Percentiles rank a stretch among this genome's conserved stretches.
phyloP scores from a whole-genome alignment of 2,113 vertebrate species.

The Pelecanoides urinatrix region DNA sequence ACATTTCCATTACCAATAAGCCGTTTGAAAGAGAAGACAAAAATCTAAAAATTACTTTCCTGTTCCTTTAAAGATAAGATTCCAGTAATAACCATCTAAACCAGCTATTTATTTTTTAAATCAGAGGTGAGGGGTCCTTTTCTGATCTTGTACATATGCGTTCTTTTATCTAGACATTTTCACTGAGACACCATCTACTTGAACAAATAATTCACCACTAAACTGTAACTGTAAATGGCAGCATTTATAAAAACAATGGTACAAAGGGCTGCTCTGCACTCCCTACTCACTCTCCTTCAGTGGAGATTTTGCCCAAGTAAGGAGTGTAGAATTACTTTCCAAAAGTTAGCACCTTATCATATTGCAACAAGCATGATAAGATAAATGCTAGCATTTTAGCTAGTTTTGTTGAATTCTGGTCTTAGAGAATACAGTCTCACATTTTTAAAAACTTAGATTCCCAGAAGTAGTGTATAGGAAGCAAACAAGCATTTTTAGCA shows the following conservation, averaged over 20 bases:
- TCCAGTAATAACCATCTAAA: slow-evolving; percentile 22
- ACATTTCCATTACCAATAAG: neutral
- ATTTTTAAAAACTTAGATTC: neutral
- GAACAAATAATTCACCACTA: slow-evolving; percentile 25
- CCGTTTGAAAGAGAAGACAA: neutral
- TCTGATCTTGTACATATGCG: neutral
- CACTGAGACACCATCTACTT: slow-evolving; percentile 44
- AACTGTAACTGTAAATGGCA: slow-evolving; percentile 16
- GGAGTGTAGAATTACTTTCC: slow-evolving; percentile 18
- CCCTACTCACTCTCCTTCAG: neutral
- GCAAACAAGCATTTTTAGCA: neutral
- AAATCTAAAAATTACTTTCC: neutral
- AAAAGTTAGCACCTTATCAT: slow-evolving; percentile 41
- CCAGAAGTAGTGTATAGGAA: neutral
- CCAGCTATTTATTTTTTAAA: slow-evolving; percentile 61
- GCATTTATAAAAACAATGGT: neutral
- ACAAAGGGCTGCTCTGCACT: slow-evolving; percentile 27
- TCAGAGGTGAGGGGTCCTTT: slow-evolving; percentile 48
- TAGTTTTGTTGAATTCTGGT: slow-evolving; percentile 15
- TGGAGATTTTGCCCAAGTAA: neutral
- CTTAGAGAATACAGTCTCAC: neutral
- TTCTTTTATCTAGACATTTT: slow-evolving; percentile 13
- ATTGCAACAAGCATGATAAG: slow-evolving; percentile 3
- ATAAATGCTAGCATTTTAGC: slow-evolving; percentile 30
- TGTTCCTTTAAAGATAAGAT: slow-evolving; percentile 28